Evolutionary conservation across 2,888 invertebrate genomes (phyloP).

Genomic region (Notodonta ziczac): DNA sequence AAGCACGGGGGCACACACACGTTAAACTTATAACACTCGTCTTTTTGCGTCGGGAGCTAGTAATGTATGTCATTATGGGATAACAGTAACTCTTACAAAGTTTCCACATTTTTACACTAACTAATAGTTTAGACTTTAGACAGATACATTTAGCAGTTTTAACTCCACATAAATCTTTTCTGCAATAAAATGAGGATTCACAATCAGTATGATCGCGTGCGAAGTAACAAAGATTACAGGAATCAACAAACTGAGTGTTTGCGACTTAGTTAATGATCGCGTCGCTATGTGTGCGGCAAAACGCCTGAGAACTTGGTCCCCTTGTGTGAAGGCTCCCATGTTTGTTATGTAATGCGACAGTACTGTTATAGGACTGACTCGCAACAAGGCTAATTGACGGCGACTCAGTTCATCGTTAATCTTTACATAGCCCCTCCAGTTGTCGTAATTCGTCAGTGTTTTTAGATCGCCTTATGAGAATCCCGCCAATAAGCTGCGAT

Average conservation of each 20-base stretch:
- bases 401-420: conserved; percentile 51
- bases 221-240: conserved; percentile 59
- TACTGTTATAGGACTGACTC: conserved; percentile 72
- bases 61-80: too few relatives aligned
- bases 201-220: conserved; percentile 63
- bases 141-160: too few relatives aligned
- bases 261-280: conserved; percentile 60
- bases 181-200: conserved; percentile 35
- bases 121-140: neutral
- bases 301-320: conserved; percentile 65
- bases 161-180: too few relatives aligned
- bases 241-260: conserved; percentile 53
- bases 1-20: too few relatives aligned
- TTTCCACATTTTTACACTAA: conserved; percentile 8
- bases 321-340: conserved; percentile 71
- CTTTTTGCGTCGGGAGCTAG: too few relatives aligned
- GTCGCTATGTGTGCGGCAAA: conserved; percentile 39
- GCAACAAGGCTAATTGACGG: conserved; percentile 71
- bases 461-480: conserved; percentile 40
- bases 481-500: neutral
- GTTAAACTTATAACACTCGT: too few relatives aligned
- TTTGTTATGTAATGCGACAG: conserved; percentile 68
- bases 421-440: conserved; percentile 32
- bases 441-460: conserved; percentile 41
- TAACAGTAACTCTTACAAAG: neutral